A percentile compares a stretch with the other conserved stretches of the same genome.
Evolutionary conservation across 2,113 vertebrate species (phyloP).

Genomic region (Mionectes macconnelli): DNA sequence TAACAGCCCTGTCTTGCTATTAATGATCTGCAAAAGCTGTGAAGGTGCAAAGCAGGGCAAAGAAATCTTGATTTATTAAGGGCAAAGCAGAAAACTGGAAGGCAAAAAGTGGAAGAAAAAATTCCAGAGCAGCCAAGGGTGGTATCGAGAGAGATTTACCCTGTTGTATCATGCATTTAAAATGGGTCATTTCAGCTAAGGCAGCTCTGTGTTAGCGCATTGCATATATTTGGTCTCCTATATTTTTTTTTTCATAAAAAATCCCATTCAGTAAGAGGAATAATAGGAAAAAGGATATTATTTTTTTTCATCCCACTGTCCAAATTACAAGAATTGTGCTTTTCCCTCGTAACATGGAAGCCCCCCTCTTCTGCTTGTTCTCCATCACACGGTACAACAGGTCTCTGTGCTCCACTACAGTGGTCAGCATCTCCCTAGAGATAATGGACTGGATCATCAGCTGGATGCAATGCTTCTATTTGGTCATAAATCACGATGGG

Average conservation of each 20-base stretch:
- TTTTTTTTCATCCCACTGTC: background rate
- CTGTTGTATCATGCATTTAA: background rate
- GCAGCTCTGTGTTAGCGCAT: background rate
- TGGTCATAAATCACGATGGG: constrained; percentile 40
- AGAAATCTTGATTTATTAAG: constrained; percentile 30
- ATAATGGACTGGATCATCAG: constrained; percentile 61
- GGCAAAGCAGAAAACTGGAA: constrained; percentile 1
- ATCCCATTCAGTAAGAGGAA: background rate
- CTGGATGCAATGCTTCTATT: constrained; percentile 31
- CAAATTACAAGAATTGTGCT: background rate
- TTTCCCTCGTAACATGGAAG: background rate
- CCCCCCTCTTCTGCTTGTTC: background rate
- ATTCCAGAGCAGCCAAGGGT: constrained; percentile 5
- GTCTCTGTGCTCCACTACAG: background rate
- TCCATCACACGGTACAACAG: background rate
- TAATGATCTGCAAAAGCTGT: constrained; percentile 16
- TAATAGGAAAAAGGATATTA: background rate
- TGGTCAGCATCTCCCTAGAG: constrained; percentile 22
- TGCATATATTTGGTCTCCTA: background rate
- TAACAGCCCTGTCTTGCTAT: background rate
- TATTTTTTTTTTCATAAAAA: background rate
- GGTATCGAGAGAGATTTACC: background rate
- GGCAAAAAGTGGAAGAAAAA: background rate
- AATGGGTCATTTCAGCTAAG: constrained; percentile 20
- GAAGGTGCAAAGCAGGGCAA: background rate